Base-by-base conservation (phyloP, 2,113 vertebrate species). In the Callocephalon fimbriatum region DNA sequence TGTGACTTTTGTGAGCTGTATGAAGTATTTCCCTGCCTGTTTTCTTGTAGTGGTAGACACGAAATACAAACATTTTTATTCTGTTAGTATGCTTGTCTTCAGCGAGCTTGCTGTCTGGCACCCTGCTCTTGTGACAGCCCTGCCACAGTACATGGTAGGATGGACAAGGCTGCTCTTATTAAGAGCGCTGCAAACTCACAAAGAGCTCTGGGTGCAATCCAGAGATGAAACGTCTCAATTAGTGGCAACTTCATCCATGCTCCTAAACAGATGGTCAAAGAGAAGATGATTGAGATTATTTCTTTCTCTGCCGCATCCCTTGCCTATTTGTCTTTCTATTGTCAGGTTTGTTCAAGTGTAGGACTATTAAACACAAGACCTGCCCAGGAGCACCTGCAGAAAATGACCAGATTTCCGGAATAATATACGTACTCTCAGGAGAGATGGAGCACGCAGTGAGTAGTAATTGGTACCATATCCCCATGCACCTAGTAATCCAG, bases 381-480 rank as follows among this genome's bases (percentile, higher is more conserved):
- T 90, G 35, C 27, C 38, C 38, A 62, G 76, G 37, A 91, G 81
- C 23, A 35, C 17, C 61, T 93, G 56, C 51, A 87, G 86, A 87
- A 79, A 88, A 92, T 56, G 40, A 68, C 25, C 78, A 90, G 74
- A 44, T 82, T 92, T 94, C 90, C 6, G 1, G 44, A 89, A 82
- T 20, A 77, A 81, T 80, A 25, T 40, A n/a, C 44, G 14, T 82
- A 23, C 37, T 81, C 96, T 26, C 85, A 88, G 90, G 38, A 86
- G 66, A 90, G 90, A 90, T 51, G 74, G 58, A 94, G 53, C 38
- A 68, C 0, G 0, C 70, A 48, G 18, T 23, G 35, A 75, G 45
- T 37, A 48, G 66, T 90, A 95, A 95, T 94, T 95, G 92, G 66
- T 96, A 94, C 78, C 92, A 82, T 79, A 70, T 42, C 74, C 81